These are phyloP conservation scores for Apus apus DNA, from an alignment of 2,113 vertebrate species.

Conservation along the genomic window DNA sequence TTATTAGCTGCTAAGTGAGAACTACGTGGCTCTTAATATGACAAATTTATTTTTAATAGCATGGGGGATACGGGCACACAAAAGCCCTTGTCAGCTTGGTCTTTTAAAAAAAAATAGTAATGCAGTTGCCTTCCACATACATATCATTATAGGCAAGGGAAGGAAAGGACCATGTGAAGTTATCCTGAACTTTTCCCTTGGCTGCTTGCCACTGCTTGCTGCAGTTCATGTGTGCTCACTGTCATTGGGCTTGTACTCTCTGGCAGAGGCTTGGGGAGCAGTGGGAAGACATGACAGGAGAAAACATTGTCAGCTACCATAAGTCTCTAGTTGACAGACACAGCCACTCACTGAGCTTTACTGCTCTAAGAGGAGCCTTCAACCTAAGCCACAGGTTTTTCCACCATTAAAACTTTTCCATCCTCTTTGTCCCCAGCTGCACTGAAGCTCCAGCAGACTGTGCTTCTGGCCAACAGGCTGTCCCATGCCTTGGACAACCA, in stretches of 20 bases:
- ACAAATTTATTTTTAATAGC: background rate
- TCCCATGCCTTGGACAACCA: background rate
- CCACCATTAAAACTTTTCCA: background rate
- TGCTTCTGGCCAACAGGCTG: background rate
- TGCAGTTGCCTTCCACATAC: background rate
- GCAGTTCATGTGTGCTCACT: background rate
- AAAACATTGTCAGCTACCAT: background rate
- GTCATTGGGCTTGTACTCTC: constrained; percentile 23
- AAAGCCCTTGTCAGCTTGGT: background rate
- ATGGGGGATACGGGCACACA: background rate
- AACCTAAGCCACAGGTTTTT: background rate
- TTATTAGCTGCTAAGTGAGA: constrained; percentile 26
- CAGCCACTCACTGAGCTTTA: background rate
- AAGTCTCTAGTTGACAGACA: constrained; percentile 41
- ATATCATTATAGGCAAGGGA: background rate
- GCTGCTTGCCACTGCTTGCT: background rate
- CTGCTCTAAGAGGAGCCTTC: background rate
- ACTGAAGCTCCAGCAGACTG: background rate
- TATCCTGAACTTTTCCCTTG: background rate
- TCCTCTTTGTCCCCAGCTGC: background rate
- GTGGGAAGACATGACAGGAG: constrained; percentile 21
- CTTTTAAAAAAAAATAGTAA: background rate
- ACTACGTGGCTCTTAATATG: background rate
- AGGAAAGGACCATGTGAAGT: background rate
- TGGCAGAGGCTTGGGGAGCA: constrained; percentile 42